Evolutionary conservation across 2,797 vertebrate genomes (phyloP).

Genomic region (Taeniopygia guttata): DNA sequence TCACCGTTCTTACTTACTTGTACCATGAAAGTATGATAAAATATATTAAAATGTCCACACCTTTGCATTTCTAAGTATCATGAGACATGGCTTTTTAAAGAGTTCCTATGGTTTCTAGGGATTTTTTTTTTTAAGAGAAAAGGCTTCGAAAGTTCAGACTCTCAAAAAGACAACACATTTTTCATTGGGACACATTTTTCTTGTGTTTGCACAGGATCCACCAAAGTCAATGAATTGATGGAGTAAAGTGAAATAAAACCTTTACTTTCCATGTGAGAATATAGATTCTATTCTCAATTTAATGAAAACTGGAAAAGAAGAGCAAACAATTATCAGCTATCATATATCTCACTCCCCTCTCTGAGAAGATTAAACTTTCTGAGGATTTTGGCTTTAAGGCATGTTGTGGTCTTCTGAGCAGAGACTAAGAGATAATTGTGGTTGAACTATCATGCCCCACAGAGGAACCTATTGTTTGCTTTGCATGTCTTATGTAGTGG

Average conservation of each 20-base stretch:
- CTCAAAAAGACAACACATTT: background rate
- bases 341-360: background rate
- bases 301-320: background rate
- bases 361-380: background rate
- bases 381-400: slow-evolving; percentile 21
- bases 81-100: background rate
- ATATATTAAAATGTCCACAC: background rate
- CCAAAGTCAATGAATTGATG: background rate
- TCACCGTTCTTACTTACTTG: background rate
- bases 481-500: background rate
- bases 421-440: slow-evolving; percentile 8
- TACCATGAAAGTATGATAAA: background rate
- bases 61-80: background rate
- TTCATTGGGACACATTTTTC: background rate
- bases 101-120: background rate
- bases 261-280: background rate
- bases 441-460: background rate
- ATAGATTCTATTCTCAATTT: background rate
- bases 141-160: background rate
- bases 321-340: background rate
- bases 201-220: background rate
- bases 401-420: slow-evolving; percentile 42
- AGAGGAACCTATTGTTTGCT: slow-evolving; percentile 21
- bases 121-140: background rate
- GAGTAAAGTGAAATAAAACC: background rate